Evolutionary conservation across 2,113 vertebrate genomes (phyloP).

Genomic region (Mystacornis crossleyi): DNA sequence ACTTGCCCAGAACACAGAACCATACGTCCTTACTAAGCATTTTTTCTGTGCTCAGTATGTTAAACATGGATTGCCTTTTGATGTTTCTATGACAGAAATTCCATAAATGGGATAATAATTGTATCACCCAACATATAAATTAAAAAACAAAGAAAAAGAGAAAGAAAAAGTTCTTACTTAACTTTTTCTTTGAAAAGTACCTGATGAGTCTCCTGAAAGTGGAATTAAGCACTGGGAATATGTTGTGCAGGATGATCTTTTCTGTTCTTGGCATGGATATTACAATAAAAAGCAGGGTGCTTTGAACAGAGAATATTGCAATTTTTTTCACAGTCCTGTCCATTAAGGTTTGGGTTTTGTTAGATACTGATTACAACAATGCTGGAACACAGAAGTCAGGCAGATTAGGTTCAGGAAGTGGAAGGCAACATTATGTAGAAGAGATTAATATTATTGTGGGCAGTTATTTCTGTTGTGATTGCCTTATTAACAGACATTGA

Average conservation of each 20-base stretch:
- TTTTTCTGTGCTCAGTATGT: not conserved
- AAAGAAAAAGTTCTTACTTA: not conserved
- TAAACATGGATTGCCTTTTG: not conserved
- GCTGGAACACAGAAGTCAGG: fast-evolving
- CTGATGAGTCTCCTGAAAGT: not conserved
- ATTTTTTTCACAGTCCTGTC: not conserved
- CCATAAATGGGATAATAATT: not conserved
- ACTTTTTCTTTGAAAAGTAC: not conserved
- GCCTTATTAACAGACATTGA: not conserved
- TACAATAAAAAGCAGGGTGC: not conserved
- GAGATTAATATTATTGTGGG: not conserved
- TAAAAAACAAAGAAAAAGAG: not conserved
- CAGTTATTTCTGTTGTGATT: not conserved
- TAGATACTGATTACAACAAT: not conserved
- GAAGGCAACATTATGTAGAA: not conserved
- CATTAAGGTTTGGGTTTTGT: not conserved
- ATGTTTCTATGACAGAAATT: not conserved
- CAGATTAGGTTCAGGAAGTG: not conserved
- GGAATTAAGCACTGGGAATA: not conserved
- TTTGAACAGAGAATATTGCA: not conserved
- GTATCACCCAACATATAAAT: not conserved
- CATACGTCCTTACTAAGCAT: not conserved
- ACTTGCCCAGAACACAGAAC: not conserved
- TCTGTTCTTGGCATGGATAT: not conserved
- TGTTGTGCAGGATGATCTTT: not conserved